Conservation (phyloP, 2,888 invertebrate genomes). For the Hipparchia semele region DNA sequence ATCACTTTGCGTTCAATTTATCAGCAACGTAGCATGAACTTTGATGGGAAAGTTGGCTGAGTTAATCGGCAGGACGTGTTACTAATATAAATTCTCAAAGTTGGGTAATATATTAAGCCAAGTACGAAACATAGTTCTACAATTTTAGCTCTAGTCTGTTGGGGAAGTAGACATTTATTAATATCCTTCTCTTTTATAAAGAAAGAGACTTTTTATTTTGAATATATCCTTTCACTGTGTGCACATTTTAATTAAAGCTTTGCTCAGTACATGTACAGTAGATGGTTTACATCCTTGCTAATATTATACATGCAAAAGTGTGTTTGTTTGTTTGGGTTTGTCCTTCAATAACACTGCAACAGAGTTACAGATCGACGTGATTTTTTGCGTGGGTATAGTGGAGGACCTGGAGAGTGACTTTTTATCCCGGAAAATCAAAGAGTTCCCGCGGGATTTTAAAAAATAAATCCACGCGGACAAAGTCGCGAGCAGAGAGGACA, state of each 20-base stretch:
- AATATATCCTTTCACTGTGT: not conserved
- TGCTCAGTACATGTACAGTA: not conserved
- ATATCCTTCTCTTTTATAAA: conserved; percentile 5
- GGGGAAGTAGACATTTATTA: not conserved
- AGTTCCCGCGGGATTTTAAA: too few relatives aligned
- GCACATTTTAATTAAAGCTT: not conserved
- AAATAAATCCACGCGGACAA: too few relatives aligned
- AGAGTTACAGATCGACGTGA: too few relatives aligned
- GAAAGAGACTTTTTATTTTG: not conserved
- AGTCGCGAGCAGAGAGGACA: too few relatives aligned
- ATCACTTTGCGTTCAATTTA: conserved; percentile 26
- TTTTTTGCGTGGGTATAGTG: too few relatives aligned
- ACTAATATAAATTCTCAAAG: conserved; percentile 20
- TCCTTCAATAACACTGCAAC: too few relatives aligned
- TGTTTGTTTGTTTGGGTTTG: too few relatives aligned
- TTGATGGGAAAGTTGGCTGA: conserved; percentile 24
- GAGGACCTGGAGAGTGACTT: too few relatives aligned
- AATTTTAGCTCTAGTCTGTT: not conserved
- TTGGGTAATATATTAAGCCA: conserved; percentile 12
- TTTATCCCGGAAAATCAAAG: too few relatives aligned
- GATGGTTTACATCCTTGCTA: too few relatives aligned
- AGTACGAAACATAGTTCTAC: conserved; percentile 6
- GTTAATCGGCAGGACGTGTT: conserved; percentile 21
- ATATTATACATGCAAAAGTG: too few relatives aligned
- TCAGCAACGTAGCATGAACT: conserved; percentile 20